Base-by-base conservation (phyloP, 2,888 invertebrate genomes). In the Cataglyphis albicans region DNA sequence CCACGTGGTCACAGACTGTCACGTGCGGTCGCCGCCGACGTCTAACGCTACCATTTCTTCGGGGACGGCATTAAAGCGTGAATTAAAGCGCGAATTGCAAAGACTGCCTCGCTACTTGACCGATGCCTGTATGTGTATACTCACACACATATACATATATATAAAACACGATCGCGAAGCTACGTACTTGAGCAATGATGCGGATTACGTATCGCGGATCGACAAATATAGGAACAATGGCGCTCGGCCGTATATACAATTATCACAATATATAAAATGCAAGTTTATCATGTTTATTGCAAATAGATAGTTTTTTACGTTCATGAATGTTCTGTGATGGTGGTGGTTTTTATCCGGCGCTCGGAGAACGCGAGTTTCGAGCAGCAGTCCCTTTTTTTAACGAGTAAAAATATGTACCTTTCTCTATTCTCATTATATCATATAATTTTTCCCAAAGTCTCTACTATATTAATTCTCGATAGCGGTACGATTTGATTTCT, bases 221-320 rank as follows among this genome's bases (percentile, higher is more conserved):
- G 83, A 86, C 82, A 67, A 68, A 52, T 68, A 38, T 86, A 89
- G 88, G 88, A 88, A 89, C 88, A 82, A 44, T 84, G 81, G 83
- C 82, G 59, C 84, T 83, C 76, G 86, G 82, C 83, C 88, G 86
- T 87, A 90, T 88, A 90, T 89, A 91, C 86, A 87, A 91, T 89
- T 91, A 92, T 92, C 92, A 92, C 92, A 92, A 91, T 89, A 81
- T 90, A 84, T 86, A 88, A 92, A 89, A 92, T 89, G 90, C 91
- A 90, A 89, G 55, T 84, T 86, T 82, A 68, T 70, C 70, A 55
- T 81, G 57, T 72, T 74, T 74, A 63, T 61, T 84, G 81, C 48
- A 74, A 61, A 29, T 72, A 67, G 52, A 48, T 72, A 64, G 57
- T n/a, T 52, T 52, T n/a, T 44, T 81, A 86, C 52, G 57, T 68